A percentile compares a stretch with the other conserved stretches of the same genome.
phyloP scores from a whole-genome alignment of 1,140 invertebrate genomes.

The Caenorhabditis inopinata region DNA sequence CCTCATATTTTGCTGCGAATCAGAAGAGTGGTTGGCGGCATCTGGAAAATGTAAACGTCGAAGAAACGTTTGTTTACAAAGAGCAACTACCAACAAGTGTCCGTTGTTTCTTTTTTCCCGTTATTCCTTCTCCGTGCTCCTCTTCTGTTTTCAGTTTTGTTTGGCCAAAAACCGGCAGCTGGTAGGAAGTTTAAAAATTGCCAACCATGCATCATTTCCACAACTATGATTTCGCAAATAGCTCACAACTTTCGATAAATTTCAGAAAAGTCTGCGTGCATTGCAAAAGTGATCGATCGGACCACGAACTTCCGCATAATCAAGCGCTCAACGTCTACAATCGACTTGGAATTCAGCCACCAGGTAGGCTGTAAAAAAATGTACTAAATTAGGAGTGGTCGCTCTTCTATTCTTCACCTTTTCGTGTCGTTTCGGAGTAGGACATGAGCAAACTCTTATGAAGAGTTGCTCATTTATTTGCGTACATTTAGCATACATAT shows the following conservation, averaged over 20 bases:
- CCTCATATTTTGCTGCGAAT: too few relatives aligned
- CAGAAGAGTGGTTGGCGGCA: too few relatives aligned
- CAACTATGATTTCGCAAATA: too few relatives aligned
- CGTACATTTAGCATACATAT: too few relatives aligned
- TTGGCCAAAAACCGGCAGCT: too few relatives aligned
- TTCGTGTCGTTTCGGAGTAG: too few relatives aligned
- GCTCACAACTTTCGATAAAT: neutral
- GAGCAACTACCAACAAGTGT: neutral
- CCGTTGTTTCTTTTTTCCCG: neutral
- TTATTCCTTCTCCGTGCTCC: neutral
- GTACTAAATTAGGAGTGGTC: neutral
- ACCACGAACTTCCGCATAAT: constrained; percentile 60
- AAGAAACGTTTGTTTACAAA: neutral
- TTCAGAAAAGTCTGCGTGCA: constrained; percentile 66
- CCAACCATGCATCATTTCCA: too few relatives aligned
- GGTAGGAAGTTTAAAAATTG: neutral
- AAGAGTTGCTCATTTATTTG: too few relatives aligned
- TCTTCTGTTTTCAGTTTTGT: neutral
- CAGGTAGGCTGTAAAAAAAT: constrained; percentile 33
- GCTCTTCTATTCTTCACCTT: neutral
- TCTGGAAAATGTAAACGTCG: neutral
- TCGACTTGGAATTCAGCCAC: constrained; percentile 63
- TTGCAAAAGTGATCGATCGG: constrained; percentile 64
- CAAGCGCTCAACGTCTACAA: constrained; percentile 65
- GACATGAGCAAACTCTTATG: too few relatives aligned